phyloP scores from a whole-genome alignment of 2,113 vertebrate species.

The Psephotus haematonotus region DNA sequence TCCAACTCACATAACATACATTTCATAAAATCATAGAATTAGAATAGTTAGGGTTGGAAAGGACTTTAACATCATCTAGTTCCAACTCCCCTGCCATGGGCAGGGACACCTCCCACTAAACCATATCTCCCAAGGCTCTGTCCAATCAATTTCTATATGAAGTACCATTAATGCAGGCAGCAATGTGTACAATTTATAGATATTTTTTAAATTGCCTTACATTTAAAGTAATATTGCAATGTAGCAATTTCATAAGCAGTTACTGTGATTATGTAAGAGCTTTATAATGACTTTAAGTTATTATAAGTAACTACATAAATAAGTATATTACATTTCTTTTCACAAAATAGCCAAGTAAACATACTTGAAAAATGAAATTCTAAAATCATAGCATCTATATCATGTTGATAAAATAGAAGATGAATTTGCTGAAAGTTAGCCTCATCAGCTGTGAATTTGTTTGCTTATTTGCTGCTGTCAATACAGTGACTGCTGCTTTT shows the following conservation, averaged over 20 bases:
- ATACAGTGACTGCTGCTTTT: neutral
- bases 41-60: too few species aligned
- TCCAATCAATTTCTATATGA: slow-evolving; percentile 36
- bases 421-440: slow-evolving; percentile 50
- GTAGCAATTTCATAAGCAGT: slow-evolving; percentile 54
- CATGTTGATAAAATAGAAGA: slow-evolving; percentile 29
- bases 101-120: too few species aligned
- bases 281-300: slow-evolving; percentile 37
- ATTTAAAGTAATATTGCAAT: slow-evolving; percentile 26
- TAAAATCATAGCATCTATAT: slow-evolving; percentile 23
- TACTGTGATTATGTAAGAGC: slow-evolving; percentile 55
- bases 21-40: neutral
- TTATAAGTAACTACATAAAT: neutral
- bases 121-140: too few species aligned
- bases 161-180: slow-evolving; percentile 39
- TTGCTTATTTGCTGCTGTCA: neutral
- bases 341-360: slow-evolving; percentile 54
- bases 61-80: too few species aligned
- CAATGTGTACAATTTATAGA: slow-evolving; percentile 12
- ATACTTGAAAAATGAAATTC: slow-evolving; percentile 45
- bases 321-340: slow-evolving; percentile 53
- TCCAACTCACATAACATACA: slow-evolving; percentile 27
- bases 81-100: too few species aligned
- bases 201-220: slow-evolving; percentile 37
- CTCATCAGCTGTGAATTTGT: slow-evolving; percentile 41